phyloP scores from a whole-genome alignment of 2,797 vertebrate genomes.

The Parambassis ranga region DNA sequence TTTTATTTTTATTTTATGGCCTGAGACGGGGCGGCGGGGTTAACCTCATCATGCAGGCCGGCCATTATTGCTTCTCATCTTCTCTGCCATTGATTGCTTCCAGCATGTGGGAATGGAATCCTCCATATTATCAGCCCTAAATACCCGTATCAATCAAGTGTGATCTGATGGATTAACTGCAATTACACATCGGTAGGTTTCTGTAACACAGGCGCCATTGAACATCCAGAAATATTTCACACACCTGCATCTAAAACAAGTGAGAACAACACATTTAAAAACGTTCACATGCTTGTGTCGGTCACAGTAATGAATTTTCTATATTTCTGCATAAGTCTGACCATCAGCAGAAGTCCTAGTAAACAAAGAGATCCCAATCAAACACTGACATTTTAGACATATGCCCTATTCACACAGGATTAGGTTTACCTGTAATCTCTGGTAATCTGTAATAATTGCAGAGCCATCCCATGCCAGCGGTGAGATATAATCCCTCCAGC shows the following conservation, averaged over 20 bases:
- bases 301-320: too few species aligned
- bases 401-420: too few species aligned
- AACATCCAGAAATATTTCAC: constrained; percentile 11
- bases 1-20: constrained; percentile 70
- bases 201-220: constrained; percentile 20
- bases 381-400: too few species aligned
- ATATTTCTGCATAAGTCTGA: too few species aligned
- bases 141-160: constrained; percentile 67
- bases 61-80: constrained; percentile 75
- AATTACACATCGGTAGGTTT: constrained; percentile 47
- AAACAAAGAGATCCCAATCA: too few species aligned
- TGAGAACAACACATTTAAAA: too few species aligned
- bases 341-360: too few species aligned
- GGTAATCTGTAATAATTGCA: too few species aligned
- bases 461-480: too few species aligned
- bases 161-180: constrained; percentile 60
- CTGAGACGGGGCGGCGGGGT: constrained; percentile 53
- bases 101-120: constrained; percentile 66
- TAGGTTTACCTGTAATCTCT: too few species aligned
- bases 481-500: too few species aligned
- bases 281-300: too few species aligned
- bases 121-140: constrained; percentile 64
- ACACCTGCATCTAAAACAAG: neutral
- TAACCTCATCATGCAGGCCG: constrained; percentile 66
- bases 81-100: constrained; percentile 72